Evolutionary conservation across 2,888 invertebrate genomes (phyloP).

Genomic region (Cacoxenus indagator): DNA sequence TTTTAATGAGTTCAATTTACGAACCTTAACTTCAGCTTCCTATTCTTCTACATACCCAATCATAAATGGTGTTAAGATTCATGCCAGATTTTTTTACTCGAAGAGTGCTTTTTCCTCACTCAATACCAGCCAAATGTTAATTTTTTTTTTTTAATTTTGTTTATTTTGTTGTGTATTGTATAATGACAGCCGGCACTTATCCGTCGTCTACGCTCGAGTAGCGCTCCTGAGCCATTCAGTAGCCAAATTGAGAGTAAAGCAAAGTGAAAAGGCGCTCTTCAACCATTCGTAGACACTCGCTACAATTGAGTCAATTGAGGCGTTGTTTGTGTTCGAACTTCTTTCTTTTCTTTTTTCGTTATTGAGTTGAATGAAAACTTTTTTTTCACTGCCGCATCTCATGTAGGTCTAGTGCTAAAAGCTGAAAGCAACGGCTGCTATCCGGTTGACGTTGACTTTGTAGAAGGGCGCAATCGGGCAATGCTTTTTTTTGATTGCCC

Average conservation of each 20-base stretch:
- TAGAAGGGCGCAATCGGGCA: conserved; percentile 5
- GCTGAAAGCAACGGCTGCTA: not conserved
- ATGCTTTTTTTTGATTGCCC: not conserved
- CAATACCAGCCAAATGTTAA: conserved; percentile 1
- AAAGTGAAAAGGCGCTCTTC: not conserved
- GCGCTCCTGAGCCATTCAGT: not conserved
- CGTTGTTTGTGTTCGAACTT: not conserved
- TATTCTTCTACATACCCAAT: conserved; percentile 58
- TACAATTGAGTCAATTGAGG: conserved; percentile 14
- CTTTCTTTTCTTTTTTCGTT: not conserved
- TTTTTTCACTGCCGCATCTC: not conserved
- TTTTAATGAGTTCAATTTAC: not conserved
- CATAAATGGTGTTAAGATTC: conserved; percentile 62
- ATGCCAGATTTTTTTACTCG: conserved; percentile 39
- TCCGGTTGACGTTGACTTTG: conserved; percentile 10
- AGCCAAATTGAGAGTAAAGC: not conserved
- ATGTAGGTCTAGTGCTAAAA: not conserved
- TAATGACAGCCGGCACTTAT: not conserved
- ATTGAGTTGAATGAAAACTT: not conserved
- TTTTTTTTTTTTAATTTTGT: conserved; percentile 3
- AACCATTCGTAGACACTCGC: too few species aligned
- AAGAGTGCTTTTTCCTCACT: not conserved
- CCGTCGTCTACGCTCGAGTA: not conserved
- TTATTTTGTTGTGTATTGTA: not conserved
- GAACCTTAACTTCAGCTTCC: not conserved